Percentiles rank a stretch among this genome's conserved stretches.
These are phyloP conservation scores for Lepidocyrtoides sp. DNA, from an alignment of 2,888 invertebrate species.

Conservation along the genomic window DNA sequence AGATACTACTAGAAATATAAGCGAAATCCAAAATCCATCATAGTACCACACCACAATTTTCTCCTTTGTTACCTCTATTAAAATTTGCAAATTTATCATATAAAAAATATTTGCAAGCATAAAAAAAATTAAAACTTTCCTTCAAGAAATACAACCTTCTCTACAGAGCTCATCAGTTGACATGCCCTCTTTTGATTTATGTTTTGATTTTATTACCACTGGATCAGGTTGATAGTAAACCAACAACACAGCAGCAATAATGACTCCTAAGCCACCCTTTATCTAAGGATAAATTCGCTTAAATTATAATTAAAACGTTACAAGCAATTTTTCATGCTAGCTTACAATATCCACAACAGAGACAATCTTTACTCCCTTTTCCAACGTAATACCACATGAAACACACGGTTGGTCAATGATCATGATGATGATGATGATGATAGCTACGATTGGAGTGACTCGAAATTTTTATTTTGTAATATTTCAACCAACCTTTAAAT, in stretches of 20 bases:
- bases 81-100: not conserved
- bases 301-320: too few relatives aligned
- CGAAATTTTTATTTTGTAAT: too few relatives aligned
- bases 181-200: not conserved
- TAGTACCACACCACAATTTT: not conserved
- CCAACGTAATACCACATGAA: conserved; percentile 53
- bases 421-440: conserved; percentile 10
- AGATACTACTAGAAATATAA: not conserved
- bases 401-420: conserved; percentile 62
- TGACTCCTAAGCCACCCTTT: not conserved
- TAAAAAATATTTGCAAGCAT: not conserved
- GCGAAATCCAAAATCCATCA: conserved; percentile 25
- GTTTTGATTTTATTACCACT: not conserved
- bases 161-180: not conserved
- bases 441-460: too few relatives aligned
- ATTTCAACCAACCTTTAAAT: too few relatives aligned
- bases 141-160: not conserved
- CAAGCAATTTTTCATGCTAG: not conserved
- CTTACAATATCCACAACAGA: conserved; percentile 54
- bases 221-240: not conserved
- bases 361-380: conserved; percentile 58
- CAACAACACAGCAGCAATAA: not conserved
- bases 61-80: not conserved
- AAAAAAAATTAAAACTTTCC: not conserved
- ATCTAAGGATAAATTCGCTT: conserved; percentile 56